Evolutionary conservation across 2,888 invertebrate genomes (phyloP), one percentile per base, ranked within the genome.

Genomic region (Heteropelma amictum): DNA sequence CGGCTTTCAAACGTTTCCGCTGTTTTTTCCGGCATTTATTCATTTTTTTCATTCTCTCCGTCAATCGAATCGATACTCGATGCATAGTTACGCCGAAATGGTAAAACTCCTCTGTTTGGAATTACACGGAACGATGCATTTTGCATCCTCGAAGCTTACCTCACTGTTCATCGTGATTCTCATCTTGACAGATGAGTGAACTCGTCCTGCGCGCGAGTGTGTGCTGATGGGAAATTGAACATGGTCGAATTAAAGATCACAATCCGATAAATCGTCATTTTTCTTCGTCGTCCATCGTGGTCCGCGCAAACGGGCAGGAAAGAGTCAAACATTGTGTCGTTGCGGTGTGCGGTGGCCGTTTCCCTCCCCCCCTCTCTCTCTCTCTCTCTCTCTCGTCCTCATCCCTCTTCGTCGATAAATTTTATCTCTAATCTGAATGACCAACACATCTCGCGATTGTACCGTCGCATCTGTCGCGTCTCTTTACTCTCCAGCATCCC

Each of bases 401-500:
- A 26, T 49, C 28, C 68, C 21, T 38, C 7, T n/a, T 23, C 49
- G 21, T 49, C 63, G 71, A 71, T 47, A 71, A 56, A 63, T 71
- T n/a, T n/a, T 76, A 76, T 76, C 75, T 76, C 63, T 76, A 76
- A 76, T 76, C 75, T 68, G 51, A 72, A 72, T 68, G 63, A 63
- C 75, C 71, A 76, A 76, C 75, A 71, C 58, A n/a, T n/a, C n/a
- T n/a, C n/a, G n/a, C n/a, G n/a, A n/a, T n/a, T n/a, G n/a, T n/a
- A n/a, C n/a, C n/a, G 12, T 12, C 23, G 30, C 23, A 33, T 35
- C 6, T 58, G 30, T 49, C 35, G 49, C 68, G 38, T 33, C 7
- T 33, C 0, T 33, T 10, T 33, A 5, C 30, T 28, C 33, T 7
- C 14, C 33, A 47, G 23, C 28, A 65, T 67, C 30, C 38, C 49